Evolutionary conservation across 2,888 invertebrate genomes (phyloP).

Genomic region (Andrena dorsata): DNA sequence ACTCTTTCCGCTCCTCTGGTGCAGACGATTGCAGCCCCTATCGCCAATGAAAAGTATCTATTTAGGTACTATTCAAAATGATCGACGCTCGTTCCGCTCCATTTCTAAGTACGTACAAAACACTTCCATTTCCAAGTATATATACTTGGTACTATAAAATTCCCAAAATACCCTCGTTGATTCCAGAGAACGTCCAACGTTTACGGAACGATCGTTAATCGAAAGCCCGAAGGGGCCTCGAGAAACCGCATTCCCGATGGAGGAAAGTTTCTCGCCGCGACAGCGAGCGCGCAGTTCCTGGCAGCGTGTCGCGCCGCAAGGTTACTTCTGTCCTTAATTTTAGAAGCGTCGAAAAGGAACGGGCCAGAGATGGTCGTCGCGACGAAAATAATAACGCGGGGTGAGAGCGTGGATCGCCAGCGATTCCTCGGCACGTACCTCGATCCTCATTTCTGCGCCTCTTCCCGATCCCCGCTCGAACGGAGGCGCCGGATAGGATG

Average conservation of each 20-base stretch:
- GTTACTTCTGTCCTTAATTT: constrained; percentile 43
- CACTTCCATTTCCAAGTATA: no score
- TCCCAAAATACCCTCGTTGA: no score
- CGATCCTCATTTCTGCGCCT: neutral
- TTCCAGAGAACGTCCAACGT: no score
- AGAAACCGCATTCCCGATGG: neutral
- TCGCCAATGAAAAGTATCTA: no score
- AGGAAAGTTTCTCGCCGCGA: constrained; percentile 14
- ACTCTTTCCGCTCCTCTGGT: no score
- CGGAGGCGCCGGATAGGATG: neutral
- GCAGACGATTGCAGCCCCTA: no score
- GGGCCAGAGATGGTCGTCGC: constrained; percentile 7
- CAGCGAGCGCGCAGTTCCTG: neutral
- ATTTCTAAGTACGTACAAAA: no score
- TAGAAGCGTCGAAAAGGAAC: constrained; percentile 34
- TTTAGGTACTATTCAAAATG: no score
- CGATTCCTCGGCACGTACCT: neutral
- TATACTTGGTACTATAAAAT: no score
- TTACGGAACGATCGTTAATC: no score
- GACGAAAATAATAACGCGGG: constrained; percentile 45
- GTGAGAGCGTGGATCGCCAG: constrained; percentile 1
- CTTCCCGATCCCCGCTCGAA: neutral
- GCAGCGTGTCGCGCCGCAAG: constrained; percentile 34
- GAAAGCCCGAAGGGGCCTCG: neutral
- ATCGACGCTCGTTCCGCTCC: no score